These are phyloP conservation scores for Isaurus tuberculatus DNA, from an alignment of 92 coral and sea anemone species.

Conservation along the genomic window DNA sequence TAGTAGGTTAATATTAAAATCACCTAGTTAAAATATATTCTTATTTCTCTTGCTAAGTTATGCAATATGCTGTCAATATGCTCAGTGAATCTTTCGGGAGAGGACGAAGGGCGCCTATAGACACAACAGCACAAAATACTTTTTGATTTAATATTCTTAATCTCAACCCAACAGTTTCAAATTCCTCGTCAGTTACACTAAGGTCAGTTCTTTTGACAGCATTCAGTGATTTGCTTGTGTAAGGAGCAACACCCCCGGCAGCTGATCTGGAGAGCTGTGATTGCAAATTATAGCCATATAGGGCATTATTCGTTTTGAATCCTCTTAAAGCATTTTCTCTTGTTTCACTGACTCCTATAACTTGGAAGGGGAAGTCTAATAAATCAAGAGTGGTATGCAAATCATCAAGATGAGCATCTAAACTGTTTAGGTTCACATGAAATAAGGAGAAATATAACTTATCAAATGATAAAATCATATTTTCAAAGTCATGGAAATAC, in stretches of 20 bases:
- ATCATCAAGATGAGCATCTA: background rate
- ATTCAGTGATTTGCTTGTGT: constrained; percentile 21
- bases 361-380: background rate
- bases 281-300: background rate
- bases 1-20: too few relatives aligned
- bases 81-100: background rate
- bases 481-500: background rate
- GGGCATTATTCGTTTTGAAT: background rate
- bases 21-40: too few relatives aligned
- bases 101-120: background rate
- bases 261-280: constrained; percentile 35
- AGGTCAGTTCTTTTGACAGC: constrained; percentile 42
- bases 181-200: constrained; percentile 35
- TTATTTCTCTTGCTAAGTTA: too few relatives aligned
- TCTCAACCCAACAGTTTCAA: constrained; percentile 46
- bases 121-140: constrained; percentile 4
- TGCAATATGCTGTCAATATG: too few relatives aligned
- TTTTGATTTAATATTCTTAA: constrained; percentile 22
- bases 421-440: background rate
- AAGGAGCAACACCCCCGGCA: constrained; percentile 56
- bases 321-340: background rate
- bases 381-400: background rate
- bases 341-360: background rate
- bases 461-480: background rate
- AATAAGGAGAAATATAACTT: background rate